These are phyloP conservation scores for Chloropsis hardwickii DNA, from an alignment of 2,113 vertebrate genomes.

Conservation along the genomic window DNA sequence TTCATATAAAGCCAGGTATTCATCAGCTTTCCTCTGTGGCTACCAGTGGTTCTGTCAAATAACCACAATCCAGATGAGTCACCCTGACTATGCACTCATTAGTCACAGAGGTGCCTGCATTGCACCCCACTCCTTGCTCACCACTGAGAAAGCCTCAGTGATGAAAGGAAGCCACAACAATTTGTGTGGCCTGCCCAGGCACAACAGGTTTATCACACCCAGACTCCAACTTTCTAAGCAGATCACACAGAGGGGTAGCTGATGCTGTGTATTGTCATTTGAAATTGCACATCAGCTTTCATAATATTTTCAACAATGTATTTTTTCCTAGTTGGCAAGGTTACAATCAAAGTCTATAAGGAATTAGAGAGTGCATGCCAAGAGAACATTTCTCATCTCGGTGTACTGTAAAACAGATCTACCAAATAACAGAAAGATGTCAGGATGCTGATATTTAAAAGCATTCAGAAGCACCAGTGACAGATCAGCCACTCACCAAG, in stretches of 20 bases:
- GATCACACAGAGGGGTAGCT: background rate
- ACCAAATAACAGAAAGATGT: background rate
- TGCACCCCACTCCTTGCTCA: background rate
- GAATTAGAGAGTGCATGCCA: background rate
- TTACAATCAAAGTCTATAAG: background rate
- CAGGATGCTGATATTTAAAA: background rate
- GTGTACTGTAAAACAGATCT: background rate
- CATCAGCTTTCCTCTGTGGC: background rate
- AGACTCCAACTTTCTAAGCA: background rate
- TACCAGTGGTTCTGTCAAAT: background rate
- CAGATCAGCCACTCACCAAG: background rate
- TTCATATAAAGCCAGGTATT: background rate
- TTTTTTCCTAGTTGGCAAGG: background rate
- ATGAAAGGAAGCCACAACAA: background rate
- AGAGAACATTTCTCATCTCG: background rate
- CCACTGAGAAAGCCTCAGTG: background rate
- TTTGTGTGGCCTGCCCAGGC: background rate
- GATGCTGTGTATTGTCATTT: background rate
- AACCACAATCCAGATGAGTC: background rate
- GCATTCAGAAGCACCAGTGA: background rate
- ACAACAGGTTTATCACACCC: background rate
- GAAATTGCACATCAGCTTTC: background rate
- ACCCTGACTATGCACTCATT: background rate
- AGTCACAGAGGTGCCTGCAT: background rate
- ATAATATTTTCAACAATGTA: background rate